Evolutionary conservation across 2,888 invertebrate genomes (phyloP).

Genomic region (Corythucha ciliata): DNA sequence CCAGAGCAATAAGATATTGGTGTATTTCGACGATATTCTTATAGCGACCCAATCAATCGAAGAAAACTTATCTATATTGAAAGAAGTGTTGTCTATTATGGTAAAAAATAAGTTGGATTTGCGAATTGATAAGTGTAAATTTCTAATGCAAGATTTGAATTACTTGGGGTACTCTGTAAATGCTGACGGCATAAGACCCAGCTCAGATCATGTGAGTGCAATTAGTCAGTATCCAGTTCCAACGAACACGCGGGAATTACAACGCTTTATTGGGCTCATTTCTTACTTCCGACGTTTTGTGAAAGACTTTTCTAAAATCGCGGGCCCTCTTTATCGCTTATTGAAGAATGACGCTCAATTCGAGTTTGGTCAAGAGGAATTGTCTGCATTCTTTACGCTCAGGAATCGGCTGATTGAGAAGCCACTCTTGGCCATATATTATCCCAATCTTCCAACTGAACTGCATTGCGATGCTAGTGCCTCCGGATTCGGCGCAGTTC

Average conservation of each 20-base stretch:
- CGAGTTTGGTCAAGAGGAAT: not conserved
- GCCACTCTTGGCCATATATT: constrained; percentile 32
- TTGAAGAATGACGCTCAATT: constrained; percentile 3
- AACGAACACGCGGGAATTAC: constrained; percentile 29
- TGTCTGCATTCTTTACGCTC: constrained; percentile 16
- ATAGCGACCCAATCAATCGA: not conserved
- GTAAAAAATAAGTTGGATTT: not conserved
- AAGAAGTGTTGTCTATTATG: not conserved
- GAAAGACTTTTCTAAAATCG: constrained; percentile 30
- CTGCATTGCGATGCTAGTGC: constrained; percentile 13
- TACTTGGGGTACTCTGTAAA: not conserved
- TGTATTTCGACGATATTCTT: not conserved
- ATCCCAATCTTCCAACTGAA: constrained; percentile 34
- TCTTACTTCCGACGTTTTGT: constrained; percentile 37
- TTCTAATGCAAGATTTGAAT: not conserved
- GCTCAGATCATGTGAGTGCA: constrained; percentile 33
- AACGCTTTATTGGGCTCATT: constrained; percentile 36
- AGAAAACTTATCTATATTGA: not conserved
- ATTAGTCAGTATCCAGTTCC: constrained; percentile 32
- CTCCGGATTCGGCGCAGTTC: constrained; percentile 3
- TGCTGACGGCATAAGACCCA: not conserved
- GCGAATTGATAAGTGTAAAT: not conserved
- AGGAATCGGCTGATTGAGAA: constrained; percentile 29
- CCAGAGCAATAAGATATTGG: not conserved
- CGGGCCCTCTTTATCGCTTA: constrained; percentile 38